Evolutionary conservation across 2,888 invertebrate genomes (phyloP), one percentile per base, ranked within the genome.

Genomic region (Tetrapedia diversipes): DNA sequence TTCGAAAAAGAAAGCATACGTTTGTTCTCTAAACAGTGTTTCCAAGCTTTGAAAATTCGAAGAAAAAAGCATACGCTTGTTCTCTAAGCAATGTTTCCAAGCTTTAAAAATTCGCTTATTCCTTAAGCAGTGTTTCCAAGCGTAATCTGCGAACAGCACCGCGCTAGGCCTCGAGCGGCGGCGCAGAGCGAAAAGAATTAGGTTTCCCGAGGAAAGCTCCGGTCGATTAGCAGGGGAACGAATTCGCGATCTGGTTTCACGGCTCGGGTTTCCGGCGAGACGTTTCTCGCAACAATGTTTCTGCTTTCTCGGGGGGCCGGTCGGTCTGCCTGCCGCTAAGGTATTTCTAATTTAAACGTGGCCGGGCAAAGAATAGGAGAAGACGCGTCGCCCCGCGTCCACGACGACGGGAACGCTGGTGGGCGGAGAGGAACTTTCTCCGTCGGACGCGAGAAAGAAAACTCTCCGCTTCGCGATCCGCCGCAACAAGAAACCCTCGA

Each of bases 271-370:
- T 14, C 49, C 47, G 14, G 34, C 22, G 39, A 27, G 39, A 60
- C 64, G 66, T 66, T 51, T 69, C 77, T 66, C 41, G 78, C 72
- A 67, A 68, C 64, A 54, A 41, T 45, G 74, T 74, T 72, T 53
- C 79, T 45, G 54, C 66, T 34, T 24, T 24, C 24, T 61, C 34
- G 61, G 10, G 53, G 60, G 41, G 59, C 24, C n/a, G n/a, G 34
- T 53, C 47, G 39, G 37, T 19, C 43, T n/a, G 51, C n/a, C 69
- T 65, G 74, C 68, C 69, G 77, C 74, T 60, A 57, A 77, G 81
- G 83, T 72, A 83, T 79, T 81, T 83, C 81, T 83, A 83, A 83
- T 83, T 83, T 81, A 81, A 73, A 79, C 81, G 79, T 83, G 49
- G 75, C 76, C 67, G 49, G 45, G 69, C 72, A 74, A 70, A 79